Evolutionary conservation across 2,888 invertebrate genomes (phyloP), one percentile per base, ranked within the genome.

Genomic region (Cantharis flavilabris): DNA sequence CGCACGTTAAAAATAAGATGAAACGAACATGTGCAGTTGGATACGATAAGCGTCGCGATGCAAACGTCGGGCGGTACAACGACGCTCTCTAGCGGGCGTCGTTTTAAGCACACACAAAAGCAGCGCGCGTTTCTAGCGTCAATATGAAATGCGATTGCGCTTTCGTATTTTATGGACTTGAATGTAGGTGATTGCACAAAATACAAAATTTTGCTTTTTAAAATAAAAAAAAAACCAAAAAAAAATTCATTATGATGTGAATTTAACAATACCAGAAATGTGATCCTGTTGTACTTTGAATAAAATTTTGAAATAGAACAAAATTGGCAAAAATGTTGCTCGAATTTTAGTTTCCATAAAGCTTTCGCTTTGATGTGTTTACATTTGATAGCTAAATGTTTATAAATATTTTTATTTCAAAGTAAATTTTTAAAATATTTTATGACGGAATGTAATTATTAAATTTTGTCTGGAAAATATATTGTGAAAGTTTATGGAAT

Each of bases 71-170:
- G n/a, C 49, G 73, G 72, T 77, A 70, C 75, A 76, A 65, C 71
- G 76, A 70, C 79, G 79, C 73, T 11, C 79, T 80, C 82, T 81
- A 80, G 71, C 79, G 80, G 80, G 14, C 78, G 76, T 71, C 76
- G 69, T 33, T 64, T 20, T 49, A 79, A 80, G n/a, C 70, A 28
- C 14, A 73, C 70, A 81, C 81, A 80, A 83, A 80, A 79, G 80
- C 79, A 80, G 80, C 80, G 80, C 80, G 79, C 82, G 78, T 80
- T 77, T 74, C 75, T 72, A 77, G 76, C 80, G 81, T 83, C 83
- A 79, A 83, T 83, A 83, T 81, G 74, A 69, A 72, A 69, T 18
- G 81, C 74, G 82, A 73, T 75, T 83, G 83, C 83, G 83, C 82
- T 74, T 69, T 79, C 73, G 75, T 64, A 73, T 67, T 67, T 49